Evolutionary conservation across 2,888 invertebrate genomes (phyloP).

Genomic region (Microctonus hyperodae): DNA sequence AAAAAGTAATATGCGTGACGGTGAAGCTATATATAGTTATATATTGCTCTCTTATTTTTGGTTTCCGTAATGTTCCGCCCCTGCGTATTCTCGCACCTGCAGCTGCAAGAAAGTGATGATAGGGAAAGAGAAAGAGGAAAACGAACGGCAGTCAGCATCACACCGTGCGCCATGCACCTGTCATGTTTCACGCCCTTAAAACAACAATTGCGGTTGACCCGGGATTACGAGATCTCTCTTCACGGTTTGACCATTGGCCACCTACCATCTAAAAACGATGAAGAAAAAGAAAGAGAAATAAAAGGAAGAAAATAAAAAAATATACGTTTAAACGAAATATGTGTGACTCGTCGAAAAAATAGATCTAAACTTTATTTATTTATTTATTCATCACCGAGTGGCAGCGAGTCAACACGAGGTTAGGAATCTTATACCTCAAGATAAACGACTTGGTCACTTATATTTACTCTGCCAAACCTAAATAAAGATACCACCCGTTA

Average conservation of each 20-base stretch:
- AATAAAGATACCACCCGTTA: conserved; percentile 35
- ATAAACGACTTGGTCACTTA: background rate
- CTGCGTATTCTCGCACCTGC: conserved; percentile 32
- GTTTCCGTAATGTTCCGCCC: conserved; percentile 25
- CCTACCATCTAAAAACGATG: background rate
- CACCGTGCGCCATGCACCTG: conserved; percentile 55
- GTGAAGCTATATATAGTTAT: conserved; percentile 22
- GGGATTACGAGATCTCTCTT: conserved; percentile 46
- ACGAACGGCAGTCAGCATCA: conserved; percentile 29
- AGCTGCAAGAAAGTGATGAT: conserved; percentile 17
- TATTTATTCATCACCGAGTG: conserved; percentile 33
- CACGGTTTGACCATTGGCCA: background rate
- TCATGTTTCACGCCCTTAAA: conserved; percentile 61
- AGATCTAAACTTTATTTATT: conserved; percentile 51
- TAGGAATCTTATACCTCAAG: conserved; percentile 24
- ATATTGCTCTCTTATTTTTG: conserved; percentile 3
- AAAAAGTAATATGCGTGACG: conserved; percentile 28
- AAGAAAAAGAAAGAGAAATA: background rate
- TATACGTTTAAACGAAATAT: conserved; percentile 20
- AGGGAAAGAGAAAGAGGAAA: conserved; percentile 19
- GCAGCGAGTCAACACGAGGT: conserved; percentile 15
- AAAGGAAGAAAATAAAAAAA: background rate
- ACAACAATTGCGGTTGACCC: conserved; percentile 59
- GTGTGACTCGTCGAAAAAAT: conserved; percentile 46
- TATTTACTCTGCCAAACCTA: conserved; percentile 40